Conservation (phyloP, 2,797 vertebrate species). For the Fratercula arctica region DNA sequence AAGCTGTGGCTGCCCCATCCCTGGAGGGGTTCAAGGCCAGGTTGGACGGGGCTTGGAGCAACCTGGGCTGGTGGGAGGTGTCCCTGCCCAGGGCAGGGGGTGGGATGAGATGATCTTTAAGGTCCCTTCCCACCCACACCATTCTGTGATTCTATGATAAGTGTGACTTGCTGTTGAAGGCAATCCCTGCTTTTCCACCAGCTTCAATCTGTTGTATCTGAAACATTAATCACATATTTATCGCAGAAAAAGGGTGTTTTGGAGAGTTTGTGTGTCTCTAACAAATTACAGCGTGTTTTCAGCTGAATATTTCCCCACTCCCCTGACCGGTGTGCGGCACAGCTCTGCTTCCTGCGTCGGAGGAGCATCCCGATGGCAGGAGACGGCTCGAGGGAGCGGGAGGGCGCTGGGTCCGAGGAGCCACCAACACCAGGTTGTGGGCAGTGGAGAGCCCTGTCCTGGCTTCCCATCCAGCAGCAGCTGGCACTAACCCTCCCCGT, state of each 20-base stretch:
- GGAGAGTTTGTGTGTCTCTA: background rate
- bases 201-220: accelerated
- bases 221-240: accelerated
- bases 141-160: too few species aligned
- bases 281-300: accelerated
- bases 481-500: accelerated
- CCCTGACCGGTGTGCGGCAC: accelerated
- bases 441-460: background rate
- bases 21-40: too few species aligned
- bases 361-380: background rate
- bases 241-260: background rate
- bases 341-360: accelerated
- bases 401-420: background rate
- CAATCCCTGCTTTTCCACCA: background rate
- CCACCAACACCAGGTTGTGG: background rate
- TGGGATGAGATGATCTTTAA: too few species aligned
- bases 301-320: accelerated
- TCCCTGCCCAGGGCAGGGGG: too few species aligned
- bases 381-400: background rate
- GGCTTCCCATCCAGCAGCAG: background rate
- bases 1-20: too few species aligned
- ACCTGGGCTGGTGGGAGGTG: too few species aligned
- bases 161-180: accelerated
- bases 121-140: too few species aligned
- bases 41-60: too few species aligned